Percentiles rank a stretch among this genome's conserved stretches.
Conservation (phyloP, 1,140 invertebrate species). For the Gonatopus flavifemur region DNA sequence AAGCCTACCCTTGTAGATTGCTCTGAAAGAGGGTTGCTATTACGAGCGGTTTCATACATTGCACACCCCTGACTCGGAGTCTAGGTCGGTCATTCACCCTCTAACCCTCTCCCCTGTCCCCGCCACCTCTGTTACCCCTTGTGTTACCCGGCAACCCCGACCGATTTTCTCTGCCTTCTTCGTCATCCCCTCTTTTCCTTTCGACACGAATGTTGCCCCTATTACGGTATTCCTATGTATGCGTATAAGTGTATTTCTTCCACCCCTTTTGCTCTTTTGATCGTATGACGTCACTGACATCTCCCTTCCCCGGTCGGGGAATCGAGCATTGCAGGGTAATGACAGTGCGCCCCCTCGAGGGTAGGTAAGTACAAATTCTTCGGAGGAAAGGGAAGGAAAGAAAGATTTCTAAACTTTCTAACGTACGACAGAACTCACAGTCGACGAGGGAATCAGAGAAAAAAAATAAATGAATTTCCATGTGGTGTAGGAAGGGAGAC, state of each 20-base stretch:
- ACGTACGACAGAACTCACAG: too few species aligned
- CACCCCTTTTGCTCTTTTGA: slow-evolving; percentile 17
- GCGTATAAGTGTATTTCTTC: too few species aligned
- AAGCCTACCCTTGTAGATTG: slow-evolving; percentile 48
- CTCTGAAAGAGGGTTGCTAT: slow-evolving; percentile 44
- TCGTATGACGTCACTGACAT: slow-evolving; percentile 31
- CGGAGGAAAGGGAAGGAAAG: neutral
- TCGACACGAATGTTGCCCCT: slow-evolving; percentile 4
- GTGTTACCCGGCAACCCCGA: slow-evolving; percentile 28
- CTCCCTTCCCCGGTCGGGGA: slow-evolving; percentile 11
- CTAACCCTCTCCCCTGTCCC: slow-evolving; percentile 27
- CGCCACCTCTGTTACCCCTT: slow-evolving; percentile 3
- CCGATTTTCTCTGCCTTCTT: slow-evolving; percentile 10
- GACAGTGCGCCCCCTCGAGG: slow-evolving; percentile 4
- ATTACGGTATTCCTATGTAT: too few species aligned
- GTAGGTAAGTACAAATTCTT: slow-evolving; percentile 2
- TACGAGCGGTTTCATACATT: slow-evolving; percentile 47
- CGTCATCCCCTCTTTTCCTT: slow-evolving; percentile 21
- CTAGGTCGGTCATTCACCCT: slow-evolving; percentile 60
- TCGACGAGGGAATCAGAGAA: too few species aligned
- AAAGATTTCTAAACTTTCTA: too few species aligned
- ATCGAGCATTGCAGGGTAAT: too few species aligned
- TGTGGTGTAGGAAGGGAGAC: neutral
- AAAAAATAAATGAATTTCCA: neutral
- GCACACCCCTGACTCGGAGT: slow-evolving; percentile 58